phyloP scores from a whole-genome alignment of 2,797 vertebrate species.

The Phalanger gymnotis region DNA sequence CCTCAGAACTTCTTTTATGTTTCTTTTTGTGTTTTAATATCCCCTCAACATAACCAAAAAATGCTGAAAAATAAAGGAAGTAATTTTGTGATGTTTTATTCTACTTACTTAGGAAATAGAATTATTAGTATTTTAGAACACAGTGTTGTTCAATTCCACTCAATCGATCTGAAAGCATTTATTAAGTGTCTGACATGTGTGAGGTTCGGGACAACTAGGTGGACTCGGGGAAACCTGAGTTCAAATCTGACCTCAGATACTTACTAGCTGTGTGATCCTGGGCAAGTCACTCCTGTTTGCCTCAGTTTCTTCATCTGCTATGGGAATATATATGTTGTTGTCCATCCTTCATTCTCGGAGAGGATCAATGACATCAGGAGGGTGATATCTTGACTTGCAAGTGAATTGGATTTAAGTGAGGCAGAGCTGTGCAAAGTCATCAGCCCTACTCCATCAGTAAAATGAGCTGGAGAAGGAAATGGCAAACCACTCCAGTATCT shows the following conservation, averaged over 20 bases:
- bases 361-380: background rate
- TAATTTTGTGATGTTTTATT: conserved; percentile 43
- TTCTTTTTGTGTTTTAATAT: conserved; percentile 30
- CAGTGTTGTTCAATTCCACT: conserved; percentile 13
- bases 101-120: conserved; percentile 22
- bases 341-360: background rate
- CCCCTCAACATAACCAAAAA: background rate
- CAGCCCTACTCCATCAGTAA: background rate
- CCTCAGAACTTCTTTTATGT: background rate
- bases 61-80: conserved; percentile 43
- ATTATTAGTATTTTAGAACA: conserved; percentile 33
- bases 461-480: background rate
- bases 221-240: background rate
- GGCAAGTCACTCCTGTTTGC: background rate
- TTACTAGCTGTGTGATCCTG: background rate
- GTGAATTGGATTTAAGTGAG: background rate
- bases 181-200: background rate
- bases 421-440: background rate
- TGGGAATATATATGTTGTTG: background rate
- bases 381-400: background rate
- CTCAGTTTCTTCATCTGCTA: background rate
- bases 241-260: background rate
- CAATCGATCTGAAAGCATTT: background rate
- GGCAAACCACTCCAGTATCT: background rate
- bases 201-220: background rate